These are phyloP conservation scores for Trachythela sp. DNA, from an alignment of 64 coral and sea anemone species.

Conservation along the genomic window DNA sequence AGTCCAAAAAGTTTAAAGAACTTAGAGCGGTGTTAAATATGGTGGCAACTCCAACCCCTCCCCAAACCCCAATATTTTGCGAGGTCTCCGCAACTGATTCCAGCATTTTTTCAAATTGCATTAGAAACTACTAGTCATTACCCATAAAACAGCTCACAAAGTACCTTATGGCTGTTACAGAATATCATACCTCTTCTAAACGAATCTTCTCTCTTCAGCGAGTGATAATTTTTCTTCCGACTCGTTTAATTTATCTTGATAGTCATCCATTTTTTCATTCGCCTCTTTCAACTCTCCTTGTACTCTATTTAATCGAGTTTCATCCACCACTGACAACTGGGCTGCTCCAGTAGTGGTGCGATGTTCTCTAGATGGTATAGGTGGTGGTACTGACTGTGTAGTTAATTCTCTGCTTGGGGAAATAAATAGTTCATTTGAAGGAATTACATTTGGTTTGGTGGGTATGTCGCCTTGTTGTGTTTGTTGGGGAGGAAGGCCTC, in stretches of 20 bases:
- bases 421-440: not conserved
- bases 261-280: not conserved
- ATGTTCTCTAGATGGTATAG: not conserved
- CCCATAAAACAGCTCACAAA: too few species aligned
- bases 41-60: too few species aligned
- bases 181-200: not conserved
- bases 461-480: not conserved
- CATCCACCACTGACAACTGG: not conserved
- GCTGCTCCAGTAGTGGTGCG: not conserved
- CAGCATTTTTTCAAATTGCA: too few species aligned
- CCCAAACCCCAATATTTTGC: too few species aligned
- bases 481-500: not conserved
- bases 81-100: too few species aligned
- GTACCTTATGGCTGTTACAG: too few species aligned
- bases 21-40: too few species aligned
- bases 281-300: not conserved
- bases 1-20: too few species aligned
- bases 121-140: too few species aligned
- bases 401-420: not conserved
- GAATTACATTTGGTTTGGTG: not conserved
- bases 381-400: not conserved
- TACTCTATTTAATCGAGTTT: not conserved
- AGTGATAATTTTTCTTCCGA: not conserved
- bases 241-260: not conserved
- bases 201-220: not conserved